phyloP scores from a whole-genome alignment of 2,113 vertebrate genomes.

The Climacteris rufus region DNA sequence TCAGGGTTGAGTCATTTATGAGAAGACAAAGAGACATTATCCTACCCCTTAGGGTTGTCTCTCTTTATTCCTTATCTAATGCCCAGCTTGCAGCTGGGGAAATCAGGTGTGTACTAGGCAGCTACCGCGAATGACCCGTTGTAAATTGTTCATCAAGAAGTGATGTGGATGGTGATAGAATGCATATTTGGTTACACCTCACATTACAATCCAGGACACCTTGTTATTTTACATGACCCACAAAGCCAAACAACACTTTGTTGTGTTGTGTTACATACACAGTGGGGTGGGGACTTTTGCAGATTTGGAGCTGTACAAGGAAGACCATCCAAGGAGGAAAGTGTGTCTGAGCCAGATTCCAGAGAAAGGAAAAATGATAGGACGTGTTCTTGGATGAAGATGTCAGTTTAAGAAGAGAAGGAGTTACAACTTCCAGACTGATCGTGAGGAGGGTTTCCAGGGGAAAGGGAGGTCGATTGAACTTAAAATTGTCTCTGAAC shows the following conservation, averaged over 20 bases:
- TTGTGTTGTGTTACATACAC: neutral
- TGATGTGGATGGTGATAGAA: no score
- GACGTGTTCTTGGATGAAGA: neutral
- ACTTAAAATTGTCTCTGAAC: neutral
- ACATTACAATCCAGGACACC: no score
- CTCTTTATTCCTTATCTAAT: no score
- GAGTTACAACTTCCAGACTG: neutral
- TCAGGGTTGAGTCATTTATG: no score
- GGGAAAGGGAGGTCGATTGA: neutral
- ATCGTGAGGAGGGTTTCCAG: neutral
- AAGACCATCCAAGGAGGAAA: neutral
- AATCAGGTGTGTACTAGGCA: no score
- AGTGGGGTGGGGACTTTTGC: neutral
- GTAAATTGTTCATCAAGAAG: no score
- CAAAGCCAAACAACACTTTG: neutral
- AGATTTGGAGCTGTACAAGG: neutral
- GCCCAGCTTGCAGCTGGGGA: no score
- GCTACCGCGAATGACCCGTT: no score
- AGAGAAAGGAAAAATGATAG: neutral
- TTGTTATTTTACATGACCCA: neutral
- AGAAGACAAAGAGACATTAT: no score
- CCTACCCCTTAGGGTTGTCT: no score
- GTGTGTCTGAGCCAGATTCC: neutral
- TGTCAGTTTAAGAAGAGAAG: neutral
- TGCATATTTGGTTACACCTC: no score